phyloP scores from a whole-genome alignment of 2,113 vertebrate genomes.

The Archilochus colubris region DNA sequence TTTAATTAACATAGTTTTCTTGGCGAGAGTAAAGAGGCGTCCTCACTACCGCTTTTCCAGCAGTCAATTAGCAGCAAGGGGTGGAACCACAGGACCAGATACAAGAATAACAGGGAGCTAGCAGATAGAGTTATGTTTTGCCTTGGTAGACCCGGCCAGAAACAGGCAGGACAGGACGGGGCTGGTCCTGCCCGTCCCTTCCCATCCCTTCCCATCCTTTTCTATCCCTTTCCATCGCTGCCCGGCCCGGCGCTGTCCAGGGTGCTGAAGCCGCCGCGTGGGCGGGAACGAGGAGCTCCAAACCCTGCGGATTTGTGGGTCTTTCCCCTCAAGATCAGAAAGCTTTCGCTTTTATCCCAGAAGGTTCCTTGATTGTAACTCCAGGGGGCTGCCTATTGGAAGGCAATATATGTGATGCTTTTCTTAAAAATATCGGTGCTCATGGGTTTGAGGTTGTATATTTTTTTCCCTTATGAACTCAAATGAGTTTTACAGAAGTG shows the following conservation, averaged over 20 bases:
- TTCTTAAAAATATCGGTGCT: background rate
- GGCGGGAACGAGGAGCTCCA: accelerated
- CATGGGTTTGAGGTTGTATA: background rate
- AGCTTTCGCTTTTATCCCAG: background rate
- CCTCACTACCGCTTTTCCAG: background rate
- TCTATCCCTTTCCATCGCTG: no score
- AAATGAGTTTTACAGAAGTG: background rate
- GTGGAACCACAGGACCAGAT: background rate
- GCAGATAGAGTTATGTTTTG: accelerated
- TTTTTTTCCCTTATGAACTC: background rate
- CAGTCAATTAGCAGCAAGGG: background rate
- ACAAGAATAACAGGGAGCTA: accelerated
- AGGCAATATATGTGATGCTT: background rate
- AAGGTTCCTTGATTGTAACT: accelerated
- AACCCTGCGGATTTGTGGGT: background rate
- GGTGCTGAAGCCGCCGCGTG: background rate
- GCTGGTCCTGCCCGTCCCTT: no score
- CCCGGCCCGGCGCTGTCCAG: background rate
- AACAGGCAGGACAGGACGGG: no score
- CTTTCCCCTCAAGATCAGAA: background rate
- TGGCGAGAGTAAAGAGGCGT: background rate
- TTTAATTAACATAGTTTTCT: background rate
- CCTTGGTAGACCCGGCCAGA: accelerated
- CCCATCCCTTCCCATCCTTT: background rate
- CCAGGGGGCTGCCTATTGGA: background rate